These are phyloP conservation scores for Empidonax alnorum DNA, from an alignment of 2,113 vertebrate genomes.

Conservation along the genomic window DNA sequence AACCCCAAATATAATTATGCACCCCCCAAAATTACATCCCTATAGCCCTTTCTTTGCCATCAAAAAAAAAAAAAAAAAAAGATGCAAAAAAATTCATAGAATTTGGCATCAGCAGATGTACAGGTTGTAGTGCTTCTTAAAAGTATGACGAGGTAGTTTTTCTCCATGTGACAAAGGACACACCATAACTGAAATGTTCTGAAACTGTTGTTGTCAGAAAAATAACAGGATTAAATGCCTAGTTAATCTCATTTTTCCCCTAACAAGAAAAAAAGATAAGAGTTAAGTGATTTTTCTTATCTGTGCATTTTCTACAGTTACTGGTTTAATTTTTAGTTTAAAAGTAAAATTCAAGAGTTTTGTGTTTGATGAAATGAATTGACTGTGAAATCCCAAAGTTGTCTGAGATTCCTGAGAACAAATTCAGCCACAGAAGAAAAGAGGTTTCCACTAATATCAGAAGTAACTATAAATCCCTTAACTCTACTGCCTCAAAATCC, in stretches of 20 bases:
- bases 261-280: neutral
- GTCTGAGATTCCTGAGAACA: neutral
- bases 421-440: neutral
- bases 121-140: neutral
- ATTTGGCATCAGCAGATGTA: neutral
- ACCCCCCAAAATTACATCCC: neutral
- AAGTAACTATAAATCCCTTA: neutral
- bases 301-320: neutral
- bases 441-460: neutral
- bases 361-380: neutral
- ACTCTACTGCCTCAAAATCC: neutral
- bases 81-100: neutral
- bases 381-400: neutral
- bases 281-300: neutral
- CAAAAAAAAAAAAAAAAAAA: neutral
- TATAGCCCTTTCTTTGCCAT: neutral
- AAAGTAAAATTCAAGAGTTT: neutral
- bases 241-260: neutral
- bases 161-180: neutral
- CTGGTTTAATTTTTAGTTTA: neutral
- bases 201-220: neutral
- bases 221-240: neutral
- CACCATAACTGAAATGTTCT: neutral
- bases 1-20: neutral
- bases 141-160: neutral